Conservation (phyloP, 1,140 invertebrate genomes). For the Rhopalosiphum maidis region DNA sequence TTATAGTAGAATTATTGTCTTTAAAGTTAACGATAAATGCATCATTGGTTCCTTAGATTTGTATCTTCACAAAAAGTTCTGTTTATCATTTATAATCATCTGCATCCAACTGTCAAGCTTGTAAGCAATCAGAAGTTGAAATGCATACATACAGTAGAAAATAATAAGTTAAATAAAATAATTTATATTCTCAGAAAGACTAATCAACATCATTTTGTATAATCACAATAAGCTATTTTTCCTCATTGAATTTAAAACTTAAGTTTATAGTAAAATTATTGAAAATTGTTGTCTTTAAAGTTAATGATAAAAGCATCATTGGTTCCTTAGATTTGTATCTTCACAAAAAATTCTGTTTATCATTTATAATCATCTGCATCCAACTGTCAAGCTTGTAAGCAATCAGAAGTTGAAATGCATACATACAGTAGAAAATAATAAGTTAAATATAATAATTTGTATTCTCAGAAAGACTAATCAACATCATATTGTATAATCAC, state of each 20-base stretch:
- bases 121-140: not conserved
- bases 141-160: not conserved
- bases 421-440: not conserved
- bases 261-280: not conserved
- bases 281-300: not conserved
- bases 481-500: not conserved
- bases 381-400: not conserved
- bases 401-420: no score
- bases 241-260: not conserved
- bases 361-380: conserved; percentile 22
- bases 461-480: conserved; percentile 50
- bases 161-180: not conserved
- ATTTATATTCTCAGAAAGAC: conserved; percentile 27
- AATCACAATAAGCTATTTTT: not conserved
- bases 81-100: conserved; percentile 23
- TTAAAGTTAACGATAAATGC: not conserved
- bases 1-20: not conserved
- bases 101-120: not conserved
- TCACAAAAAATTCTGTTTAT: not conserved
- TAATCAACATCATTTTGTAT: conserved; percentile 28
- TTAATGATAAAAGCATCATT: not conserved
- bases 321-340: conserved; percentile 34
- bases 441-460: not conserved
- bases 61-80: conserved; percentile 9
- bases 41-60: conserved; percentile 48